A percentile compares a stretch with the other conserved stretches of the same genome.
These are phyloP conservation scores for Vulpes lagopus DNA, from an alignment of 2,113 vertebrate species.

Conservation along the genomic window DNA sequence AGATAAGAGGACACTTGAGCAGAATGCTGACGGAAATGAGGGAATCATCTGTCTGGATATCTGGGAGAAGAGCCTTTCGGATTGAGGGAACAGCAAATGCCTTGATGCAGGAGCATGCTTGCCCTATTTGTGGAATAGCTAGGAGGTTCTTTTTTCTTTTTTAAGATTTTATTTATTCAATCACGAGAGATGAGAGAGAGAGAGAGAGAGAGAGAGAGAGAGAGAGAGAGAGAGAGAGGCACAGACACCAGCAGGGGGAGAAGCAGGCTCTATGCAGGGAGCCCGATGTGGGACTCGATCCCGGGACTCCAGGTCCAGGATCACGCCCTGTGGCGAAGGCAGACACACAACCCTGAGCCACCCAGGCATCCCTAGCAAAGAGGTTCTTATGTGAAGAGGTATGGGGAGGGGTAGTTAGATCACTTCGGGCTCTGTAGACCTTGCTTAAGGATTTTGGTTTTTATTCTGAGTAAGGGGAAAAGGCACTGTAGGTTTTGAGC, in stretches of 20 bases:
- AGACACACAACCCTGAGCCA: no score
- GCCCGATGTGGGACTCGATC: no score
- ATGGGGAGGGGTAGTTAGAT: background rate
- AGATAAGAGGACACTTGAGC: background rate
- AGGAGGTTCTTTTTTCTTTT: background rate
- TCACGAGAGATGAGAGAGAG: no score
- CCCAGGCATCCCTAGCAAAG: background rate
- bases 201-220: no score
- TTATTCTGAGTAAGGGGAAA: conserved; percentile 29
- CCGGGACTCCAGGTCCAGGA: no score
- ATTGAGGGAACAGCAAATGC: background rate
- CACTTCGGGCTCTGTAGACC: background rate
- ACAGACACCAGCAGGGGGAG: no score
- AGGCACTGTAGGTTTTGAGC: conserved; percentile 11
- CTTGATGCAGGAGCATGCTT: background rate
- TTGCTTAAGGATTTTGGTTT: conserved; percentile 53
- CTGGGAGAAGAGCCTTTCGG: background rate
- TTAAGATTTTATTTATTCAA: no score
- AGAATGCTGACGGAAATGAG: background rate
- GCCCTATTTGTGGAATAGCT: background rate
- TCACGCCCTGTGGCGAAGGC: no score
- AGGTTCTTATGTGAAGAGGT: background rate
- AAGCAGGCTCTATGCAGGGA: no score
- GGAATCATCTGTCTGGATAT: background rate
- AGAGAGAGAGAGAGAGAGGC: no score